Evolutionary conservation across 2,797 vertebrate genomes (phyloP), one percentile per base, ranked within the genome.

Genomic region (Semotilus atromaculatus): DNA sequence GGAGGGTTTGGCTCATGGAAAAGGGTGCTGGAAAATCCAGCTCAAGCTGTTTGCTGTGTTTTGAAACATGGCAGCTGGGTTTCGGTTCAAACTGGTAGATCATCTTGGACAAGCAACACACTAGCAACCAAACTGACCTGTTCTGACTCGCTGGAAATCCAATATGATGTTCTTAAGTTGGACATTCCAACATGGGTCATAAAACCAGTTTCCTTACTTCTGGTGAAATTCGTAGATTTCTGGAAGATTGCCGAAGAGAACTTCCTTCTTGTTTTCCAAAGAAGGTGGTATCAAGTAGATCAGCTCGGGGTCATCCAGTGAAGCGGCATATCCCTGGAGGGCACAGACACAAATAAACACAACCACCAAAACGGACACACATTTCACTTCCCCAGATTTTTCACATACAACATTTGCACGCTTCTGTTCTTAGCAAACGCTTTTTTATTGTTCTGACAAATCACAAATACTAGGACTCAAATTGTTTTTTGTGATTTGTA

Each of bases 171-270:
- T 14, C n/a, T 64, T 75, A 58, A 40, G 5, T 7, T 77, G 31
- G 23, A 36, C 14, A n/a, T 77, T 7, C 7, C 7, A 14, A 1
- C 10, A n/a, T 7, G 19, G 2, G 21, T n/a, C 3, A n/a, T 7
- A 55, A 55, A 67, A 19, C 18, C 16, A 4, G 1, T 55, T 71
- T 58, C 7, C 72, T 86, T 94, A 96, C 98, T 95, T 97, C 93
- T 96, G 97, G 90, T 99, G 97, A 91, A 99, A 99, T 71, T 97
- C 95, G 1, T 96, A 97, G 85, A 99, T 97, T 92, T 99, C 97
- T 23, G 93, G 93, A 71, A 99, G 96, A 89, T 99, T 99, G 23
- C 98, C 97, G 84, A 99, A 99, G 62, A 99, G 96, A 83, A 97
- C 90, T 7, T 99, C 97, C 83, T 96, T 96, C 91, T 97, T 99